Evolutionary conservation across 2,888 invertebrate species (phyloP), one percentile per base, ranked within the genome.

Genomic region (Microchrysa polita): DNA sequence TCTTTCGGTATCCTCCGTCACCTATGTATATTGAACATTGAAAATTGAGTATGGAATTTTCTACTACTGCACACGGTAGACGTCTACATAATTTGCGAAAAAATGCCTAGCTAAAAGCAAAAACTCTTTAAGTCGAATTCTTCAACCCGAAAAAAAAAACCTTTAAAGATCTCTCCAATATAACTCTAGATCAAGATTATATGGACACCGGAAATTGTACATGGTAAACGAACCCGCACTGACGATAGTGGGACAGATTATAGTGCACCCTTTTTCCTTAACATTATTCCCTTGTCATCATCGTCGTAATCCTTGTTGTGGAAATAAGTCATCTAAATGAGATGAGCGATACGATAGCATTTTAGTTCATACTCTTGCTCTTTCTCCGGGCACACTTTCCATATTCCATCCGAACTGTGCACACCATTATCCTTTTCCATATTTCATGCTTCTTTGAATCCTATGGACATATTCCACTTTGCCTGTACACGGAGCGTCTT

Each of bases 341-440:
- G 40, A 61, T 61, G 61, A 61, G 16, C 4, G 40, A n/a, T n/a
- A 5, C 9, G 16, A 61, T 61, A 34, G 1, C 61, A 16, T 61
- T 61, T 61, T 18, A 7, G 61, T 16, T n/a, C 14, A n/a, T 48
- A 16, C 40, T 61, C 40, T 16, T 23, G 2, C 12, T 18, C n/a
- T n/a, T n/a, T 16, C 40, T 40, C 40, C n/a, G 18, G 40, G 23
- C 18, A 61, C 16, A 61, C 61, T 61, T 40, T n/a, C n/a, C n/a
- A n/a, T n/a, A n/a, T n/a, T n/a, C n/a, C 61, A 61, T 61, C 40
- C 18, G 2, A 40, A 61, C 18, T 61, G 61, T 61, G 61, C 61
- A 61, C 61, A 40, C 61, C 61, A 61, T 61, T 44, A 65, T 65
- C 65, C 65, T 65, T 65, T 65, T 44, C 20, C 14, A 44, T 65